Evolutionary conservation across 2,113 vertebrate genomes (phyloP), one percentile per base, ranked within the genome.

Genomic region (Takifugu flavidus): DNA sequence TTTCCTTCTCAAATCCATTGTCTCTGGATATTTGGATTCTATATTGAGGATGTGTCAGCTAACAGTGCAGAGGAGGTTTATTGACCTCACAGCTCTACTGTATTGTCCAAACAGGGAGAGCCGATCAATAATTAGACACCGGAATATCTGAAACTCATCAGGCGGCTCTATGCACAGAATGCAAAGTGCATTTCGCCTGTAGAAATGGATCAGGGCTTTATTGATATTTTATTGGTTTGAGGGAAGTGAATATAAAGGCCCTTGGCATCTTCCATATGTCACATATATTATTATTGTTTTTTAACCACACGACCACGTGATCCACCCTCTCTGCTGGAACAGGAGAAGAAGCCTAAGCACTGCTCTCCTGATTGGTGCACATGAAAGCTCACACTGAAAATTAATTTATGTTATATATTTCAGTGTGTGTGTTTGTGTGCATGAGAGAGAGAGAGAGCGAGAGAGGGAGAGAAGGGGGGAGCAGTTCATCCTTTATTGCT

Each of bases 401-500:
- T 47, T 47, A 15, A 47, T 47, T 15, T 47, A 15, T 47, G 13
- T n/a, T n/a, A 47, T 50, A 20, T 45, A 5, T 53, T 12, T 11
- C 25, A 25, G 42, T 3, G 52, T 13, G 43, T 43, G 55, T 26
- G 49, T 7, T 25, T 26, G 52, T 52, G 54, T 53, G 62, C 28
- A 60, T 26, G 39, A 53, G 71, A 34, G 55, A 12, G 49, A 5
- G 29, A 25, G 51, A 59, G 25, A 44, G 50, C 49, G 64, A 13
- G 62, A 34, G 50, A 58, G 62, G 67, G 65, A 71, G 67, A 53
- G 72, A 71, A 72, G 66, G 79, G 75, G 83, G 87, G 78, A 78
- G 78, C 75, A 79, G 88, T 90, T 90, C 86, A 90, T 86, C 79
- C 86, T 90, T 90, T 89, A 87, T 90, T 92, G 89, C 89, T 90